Evolutionary conservation across 2,113 vertebrate genomes (phyloP).

Genomic region (Candoia aspera): DNA sequence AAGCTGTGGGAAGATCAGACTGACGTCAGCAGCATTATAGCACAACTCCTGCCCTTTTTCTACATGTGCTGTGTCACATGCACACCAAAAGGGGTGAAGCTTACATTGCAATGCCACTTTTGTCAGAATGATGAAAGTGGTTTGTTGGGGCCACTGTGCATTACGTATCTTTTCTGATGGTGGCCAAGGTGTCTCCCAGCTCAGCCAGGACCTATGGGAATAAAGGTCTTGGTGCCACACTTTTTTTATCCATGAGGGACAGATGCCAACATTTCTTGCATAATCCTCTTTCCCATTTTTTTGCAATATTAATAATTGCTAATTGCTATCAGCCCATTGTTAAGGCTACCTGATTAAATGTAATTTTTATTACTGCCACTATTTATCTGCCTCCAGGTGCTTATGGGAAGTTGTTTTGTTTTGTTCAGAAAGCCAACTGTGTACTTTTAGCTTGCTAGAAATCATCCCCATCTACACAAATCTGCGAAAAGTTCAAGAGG

Average conservation of each 20-base stretch:
- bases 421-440: conserved; percentile 42
- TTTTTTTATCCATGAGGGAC: conserved; percentile 9
- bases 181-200: background rate
- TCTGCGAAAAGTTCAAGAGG: background rate
- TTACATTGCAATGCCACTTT: no score
- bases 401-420: conserved; percentile 53
- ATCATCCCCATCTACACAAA: background rate
- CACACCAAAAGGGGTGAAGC: no score
- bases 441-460: conserved; percentile 6
- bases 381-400: conserved; percentile 41
- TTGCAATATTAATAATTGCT: conserved; percentile 53
- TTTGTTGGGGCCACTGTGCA: background rate
- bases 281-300: conserved; percentile 32
- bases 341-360: conserved; percentile 59
- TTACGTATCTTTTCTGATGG: background rate
- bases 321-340: conserved; percentile 44
- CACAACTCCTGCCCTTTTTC: no score
- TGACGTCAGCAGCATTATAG: no score
- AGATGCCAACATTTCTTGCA: background rate
- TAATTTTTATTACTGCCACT: conserved; percentile 50
- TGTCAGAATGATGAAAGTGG: no score
- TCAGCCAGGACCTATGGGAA: background rate
- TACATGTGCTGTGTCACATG: no score
- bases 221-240: background rate
- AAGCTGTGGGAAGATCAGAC: no score